Conservation (phyloP, 1,140 invertebrate genomes). For the Callitettix versicolor region DNA sequence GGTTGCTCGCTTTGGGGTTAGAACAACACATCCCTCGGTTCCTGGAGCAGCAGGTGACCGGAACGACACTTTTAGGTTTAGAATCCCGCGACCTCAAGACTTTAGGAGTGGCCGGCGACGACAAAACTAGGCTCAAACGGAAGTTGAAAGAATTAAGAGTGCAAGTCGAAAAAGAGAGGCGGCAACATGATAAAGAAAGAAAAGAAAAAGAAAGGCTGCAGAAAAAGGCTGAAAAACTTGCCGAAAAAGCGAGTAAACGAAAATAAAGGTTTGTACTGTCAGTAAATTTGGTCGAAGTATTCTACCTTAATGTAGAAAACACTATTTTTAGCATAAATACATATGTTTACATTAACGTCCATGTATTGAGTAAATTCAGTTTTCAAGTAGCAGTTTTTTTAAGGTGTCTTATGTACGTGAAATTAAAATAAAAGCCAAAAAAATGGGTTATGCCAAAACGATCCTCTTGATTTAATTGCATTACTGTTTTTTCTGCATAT, state of each 20-base stretch:
- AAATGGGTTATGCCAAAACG: neutral
- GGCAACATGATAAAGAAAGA: constrained; percentile 58
- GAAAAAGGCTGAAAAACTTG: constrained; percentile 70
- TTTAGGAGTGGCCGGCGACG: constrained; percentile 65
- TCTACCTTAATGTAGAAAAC: neutral
- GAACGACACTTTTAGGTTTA: constrained; percentile 64
- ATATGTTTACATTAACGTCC: neutral
- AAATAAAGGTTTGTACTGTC: constrained; percentile 20
- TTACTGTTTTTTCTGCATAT: too few relatives aligned
- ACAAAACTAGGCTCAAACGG: constrained; percentile 73
- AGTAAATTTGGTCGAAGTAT: neutral
- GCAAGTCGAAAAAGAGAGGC: constrained; percentile 67
- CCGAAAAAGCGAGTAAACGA: constrained; percentile 42
- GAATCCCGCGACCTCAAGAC: constrained; percentile 82
- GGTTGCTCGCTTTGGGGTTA: constrained; percentile 67
- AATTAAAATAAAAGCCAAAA: neutral
- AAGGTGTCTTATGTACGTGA: neutral
- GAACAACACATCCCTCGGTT: constrained; percentile 77
- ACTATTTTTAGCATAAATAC: neutral
- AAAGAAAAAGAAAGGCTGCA: constrained; percentile 64
- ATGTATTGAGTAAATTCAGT: neutral
- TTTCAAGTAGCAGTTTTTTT: neutral
- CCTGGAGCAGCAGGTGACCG: constrained; percentile 72
- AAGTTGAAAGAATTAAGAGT: constrained; percentile 77
- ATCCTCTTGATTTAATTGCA: too few relatives aligned